Percentiles rank a stretch among this genome's conserved stretches.
These are phyloP conservation scores for Myodes glareolus DNA, from an alignment of 2,113 vertebrate genomes.

Conservation along the genomic window DNA sequence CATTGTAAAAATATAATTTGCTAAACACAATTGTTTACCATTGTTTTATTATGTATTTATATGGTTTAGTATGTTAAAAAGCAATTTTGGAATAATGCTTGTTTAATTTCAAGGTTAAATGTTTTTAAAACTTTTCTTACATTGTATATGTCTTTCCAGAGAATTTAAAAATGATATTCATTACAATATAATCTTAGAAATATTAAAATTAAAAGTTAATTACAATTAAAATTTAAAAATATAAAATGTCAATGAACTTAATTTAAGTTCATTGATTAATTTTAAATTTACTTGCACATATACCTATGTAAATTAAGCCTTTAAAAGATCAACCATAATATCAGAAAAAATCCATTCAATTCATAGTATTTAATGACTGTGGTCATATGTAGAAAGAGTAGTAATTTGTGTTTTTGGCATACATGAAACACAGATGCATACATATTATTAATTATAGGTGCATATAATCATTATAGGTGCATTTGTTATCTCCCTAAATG, in stretches of 20 bases:
- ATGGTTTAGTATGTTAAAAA: constrained; percentile 23
- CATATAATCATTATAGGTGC: background rate
- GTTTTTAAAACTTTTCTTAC: constrained; percentile 15
- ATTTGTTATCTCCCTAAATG: background rate
- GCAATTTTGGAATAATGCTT: background rate
- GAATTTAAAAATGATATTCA: background rate
- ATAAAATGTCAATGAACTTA: background rate
- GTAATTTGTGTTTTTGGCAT: background rate
- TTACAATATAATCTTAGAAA: background rate
- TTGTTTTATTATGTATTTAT: background rate
- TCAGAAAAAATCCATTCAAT: background rate
- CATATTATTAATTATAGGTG: background rate
- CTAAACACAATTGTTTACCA: background rate
- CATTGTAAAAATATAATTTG: background rate
- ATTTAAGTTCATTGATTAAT: background rate
- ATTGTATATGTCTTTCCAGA: background rate
- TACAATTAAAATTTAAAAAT: constrained; percentile 26
- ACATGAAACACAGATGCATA: background rate
- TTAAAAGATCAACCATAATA: background rate
- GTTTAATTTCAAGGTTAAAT: background rate
- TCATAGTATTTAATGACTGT: background rate
- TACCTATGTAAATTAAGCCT: background rate
- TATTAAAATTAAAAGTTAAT: constrained; percentile 41
- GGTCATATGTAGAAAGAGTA: background rate
- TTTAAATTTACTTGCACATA: background rate